Evolutionary conservation across 2,888 invertebrate species (phyloP).

Genomic region (Yponomeuta evonymella): DNA sequence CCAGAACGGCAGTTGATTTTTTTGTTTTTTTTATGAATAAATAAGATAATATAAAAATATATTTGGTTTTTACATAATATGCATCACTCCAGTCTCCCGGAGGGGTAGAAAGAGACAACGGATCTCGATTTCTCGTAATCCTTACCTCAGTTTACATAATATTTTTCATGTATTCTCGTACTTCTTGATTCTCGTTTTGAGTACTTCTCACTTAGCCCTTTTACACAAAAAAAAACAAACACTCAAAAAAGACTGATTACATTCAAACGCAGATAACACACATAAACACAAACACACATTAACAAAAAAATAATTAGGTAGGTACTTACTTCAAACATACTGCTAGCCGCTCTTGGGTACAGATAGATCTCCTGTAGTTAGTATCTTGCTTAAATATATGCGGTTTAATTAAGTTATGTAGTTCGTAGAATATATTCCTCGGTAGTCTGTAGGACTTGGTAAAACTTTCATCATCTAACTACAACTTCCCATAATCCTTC

Average conservation of each 20-base stretch:
- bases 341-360: too few species aligned
- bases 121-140: conserved; percentile 23
- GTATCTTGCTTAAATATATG: too few species aligned
- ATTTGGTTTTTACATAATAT: conserved; percentile 23
- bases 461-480: too few species aligned
- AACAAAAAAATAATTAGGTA: too few species aligned
- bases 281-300: too few species aligned
- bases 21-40: conserved; percentile 17
- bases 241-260: conserved; percentile 4
- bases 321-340: too few species aligned
- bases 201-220: conserved; percentile 17
- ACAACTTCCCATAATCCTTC: too few species aligned
- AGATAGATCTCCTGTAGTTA: too few species aligned
- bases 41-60: conserved; percentile 23
- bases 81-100: conserved; percentile 23
- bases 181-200: conserved; percentile 18
- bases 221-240: conserved; percentile 20
- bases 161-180: conserved; percentile 19
- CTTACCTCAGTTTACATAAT: conserved; percentile 22
- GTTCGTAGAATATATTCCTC: too few species aligned
- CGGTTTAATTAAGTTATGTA: too few species aligned
- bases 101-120: conserved; percentile 24
- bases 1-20: conserved; percentile 22
- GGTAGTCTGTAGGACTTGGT: too few species aligned
- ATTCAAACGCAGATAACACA: too few species aligned